Evolutionary conservation across 2,113 vertebrate species (phyloP).

Genomic region (Neomonachus schauinslandi): DNA sequence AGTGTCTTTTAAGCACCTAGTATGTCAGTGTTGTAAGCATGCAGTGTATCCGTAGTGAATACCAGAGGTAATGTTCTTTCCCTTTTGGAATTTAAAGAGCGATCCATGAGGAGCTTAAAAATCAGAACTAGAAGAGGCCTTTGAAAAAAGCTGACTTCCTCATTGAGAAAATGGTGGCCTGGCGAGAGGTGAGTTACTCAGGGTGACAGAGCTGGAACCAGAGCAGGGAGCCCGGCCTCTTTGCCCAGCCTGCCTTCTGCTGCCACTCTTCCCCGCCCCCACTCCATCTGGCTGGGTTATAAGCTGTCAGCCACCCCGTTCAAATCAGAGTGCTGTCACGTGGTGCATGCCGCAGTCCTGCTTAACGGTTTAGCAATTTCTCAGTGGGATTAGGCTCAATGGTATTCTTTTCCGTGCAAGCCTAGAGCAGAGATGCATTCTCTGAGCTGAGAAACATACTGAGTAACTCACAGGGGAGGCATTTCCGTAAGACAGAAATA

Average conservation of each 20-base stretch:
- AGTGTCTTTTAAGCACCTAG: neutral
- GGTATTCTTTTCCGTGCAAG: neutral
- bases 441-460: neutral
- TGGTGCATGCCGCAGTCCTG: neutral
- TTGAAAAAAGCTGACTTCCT: neutral
- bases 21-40: neutral
- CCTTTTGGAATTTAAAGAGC: neutral
- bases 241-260: neutral
- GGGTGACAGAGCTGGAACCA: neutral
- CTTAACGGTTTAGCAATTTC: neutral
- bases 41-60: neutral
- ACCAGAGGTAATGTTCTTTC: neutral
- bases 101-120: neutral
- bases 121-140: neutral
- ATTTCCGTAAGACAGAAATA: constrained; percentile 55
- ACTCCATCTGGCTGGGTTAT: neutral
- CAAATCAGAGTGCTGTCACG: neutral
- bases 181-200: fast-evolving
- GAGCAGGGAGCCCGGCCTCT: neutral
- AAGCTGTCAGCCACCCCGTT: neutral
- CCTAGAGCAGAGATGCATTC: neutral
- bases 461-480: constrained; percentile 19
- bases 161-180: neutral
- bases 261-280: neutral
- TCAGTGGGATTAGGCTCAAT: neutral